Percentiles rank a stretch among this genome's conserved stretches.
Evolutionary conservation across 1,140 invertebrate species (phyloP).

Genomic region (Dendroctonus ponderosae): DNA sequence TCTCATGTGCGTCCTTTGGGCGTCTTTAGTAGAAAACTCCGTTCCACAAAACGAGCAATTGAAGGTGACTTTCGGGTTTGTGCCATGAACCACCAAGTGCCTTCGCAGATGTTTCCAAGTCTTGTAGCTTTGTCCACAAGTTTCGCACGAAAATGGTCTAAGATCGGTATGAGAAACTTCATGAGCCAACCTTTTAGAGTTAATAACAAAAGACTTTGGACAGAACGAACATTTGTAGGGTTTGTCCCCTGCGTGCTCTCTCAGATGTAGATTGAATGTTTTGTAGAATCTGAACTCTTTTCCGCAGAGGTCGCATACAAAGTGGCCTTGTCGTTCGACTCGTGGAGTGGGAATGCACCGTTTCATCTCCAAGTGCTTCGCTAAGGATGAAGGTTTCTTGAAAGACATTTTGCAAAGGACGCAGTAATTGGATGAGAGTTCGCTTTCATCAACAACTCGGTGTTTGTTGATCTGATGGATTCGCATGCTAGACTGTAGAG

Average conservation of each 20-base stretch:
- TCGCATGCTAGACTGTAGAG: constrained; percentile 27
- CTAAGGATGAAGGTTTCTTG: constrained; percentile 24
- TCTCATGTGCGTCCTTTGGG: constrained; percentile 53
- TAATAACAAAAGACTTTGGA: constrained; percentile 54
- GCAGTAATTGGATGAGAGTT: constrained; percentile 29
- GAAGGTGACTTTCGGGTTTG: constrained; percentile 54
- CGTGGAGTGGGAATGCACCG: constrained; percentile 16
- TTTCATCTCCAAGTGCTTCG: constrained; percentile 39
- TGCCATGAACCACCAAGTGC: constrained; percentile 68
- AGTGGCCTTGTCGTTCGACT: constrained; percentile 49
- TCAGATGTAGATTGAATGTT: constrained; percentile 58
- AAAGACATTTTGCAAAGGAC: constrained; percentile 32
- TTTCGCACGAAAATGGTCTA: constrained; percentile 53
- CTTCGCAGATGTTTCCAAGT: constrained; percentile 58
- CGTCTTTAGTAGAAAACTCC: constrained; percentile 49
- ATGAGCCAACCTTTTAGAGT: constrained; percentile 58
- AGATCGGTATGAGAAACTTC: constrained; percentile 59
- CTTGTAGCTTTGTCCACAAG: constrained; percentile 57
- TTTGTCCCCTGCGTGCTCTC: constrained; percentile 51
- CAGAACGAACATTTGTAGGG: constrained; percentile 55
- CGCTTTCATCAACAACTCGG: constrained; percentile 27
- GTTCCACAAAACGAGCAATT: constrained; percentile 55
- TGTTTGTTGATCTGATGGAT: constrained; percentile 34
- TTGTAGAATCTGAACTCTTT: constrained; percentile 62
- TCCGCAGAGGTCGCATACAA: constrained; percentile 62